Evolutionary conservation across 1,140 invertebrate genomes (phyloP), one percentile per base, ranked within the genome.

Genomic region (Nymphalis io): DNA sequence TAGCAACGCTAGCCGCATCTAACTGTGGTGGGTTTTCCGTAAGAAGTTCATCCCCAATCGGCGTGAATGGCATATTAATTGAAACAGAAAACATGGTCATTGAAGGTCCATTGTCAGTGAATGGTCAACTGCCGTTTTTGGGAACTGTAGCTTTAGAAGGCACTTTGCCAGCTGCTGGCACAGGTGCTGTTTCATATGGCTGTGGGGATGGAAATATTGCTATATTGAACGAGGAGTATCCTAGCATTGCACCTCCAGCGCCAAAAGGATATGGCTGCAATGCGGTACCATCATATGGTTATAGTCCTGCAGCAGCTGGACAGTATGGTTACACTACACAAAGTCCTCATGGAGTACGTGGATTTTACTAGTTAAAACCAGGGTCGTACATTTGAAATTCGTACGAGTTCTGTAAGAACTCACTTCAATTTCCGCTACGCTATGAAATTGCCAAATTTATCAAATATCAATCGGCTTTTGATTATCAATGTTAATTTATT

Each of bases 111-210:
- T 39, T 82, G 21, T 61, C 70, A 4, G 74, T 82, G 1, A 73
- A 59, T 68, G 83, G 83, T 0, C 65, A 80, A 23, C 40, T 85
- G 20, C 83, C 83, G 6, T 80, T 85, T 63, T 13, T 85, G 8
- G 74, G 75, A 6, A 73, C 76, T 8, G 76, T 83, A 5, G 64
- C 74, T 23, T 48, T 85, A 23, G 74, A 83, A 40, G 83, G 83
- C 1, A 67, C 74, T 0, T 63, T 85, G 6, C 74, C 83, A 10
- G 71, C 76, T 3, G 33, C 46, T 12, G 82, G 82, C 2, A 44
- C 63, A 27, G 81, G 75, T 15, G 69, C 67, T 5, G 70, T 83
- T 0, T 63, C 61, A 6, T 80, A 82, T 33, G 76, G 70, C 10
- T 79, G 73, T 55, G 80, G 81, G 0, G 67, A 79, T 64, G 78